A percentile compares a stretch with the other conserved stretches of the same genome.
Conservation (phyloP, 2,888 invertebrate genomes). For the Chrysolina oricalcia region DNA sequence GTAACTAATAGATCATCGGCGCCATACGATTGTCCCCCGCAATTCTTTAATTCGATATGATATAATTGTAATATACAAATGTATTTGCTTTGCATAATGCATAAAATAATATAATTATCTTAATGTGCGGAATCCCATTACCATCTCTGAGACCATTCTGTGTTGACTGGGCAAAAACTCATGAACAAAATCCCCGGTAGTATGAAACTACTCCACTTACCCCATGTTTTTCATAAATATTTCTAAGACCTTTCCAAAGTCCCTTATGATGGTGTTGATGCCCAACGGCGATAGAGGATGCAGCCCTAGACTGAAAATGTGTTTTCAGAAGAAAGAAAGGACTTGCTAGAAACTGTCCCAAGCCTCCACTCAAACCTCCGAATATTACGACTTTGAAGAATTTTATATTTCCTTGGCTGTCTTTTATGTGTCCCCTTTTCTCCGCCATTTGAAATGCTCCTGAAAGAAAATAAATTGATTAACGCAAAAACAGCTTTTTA, state of each 20-base stretch:
- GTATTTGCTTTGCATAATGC: too few relatives aligned
- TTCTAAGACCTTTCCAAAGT: slow-evolving; percentile 72
- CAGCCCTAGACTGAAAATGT: slow-evolving; percentile 85
- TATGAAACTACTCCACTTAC: slow-evolving; percentile 55
- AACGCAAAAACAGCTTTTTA: too few relatives aligned
- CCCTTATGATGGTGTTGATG: slow-evolving; percentile 84
- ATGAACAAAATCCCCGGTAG: neutral
- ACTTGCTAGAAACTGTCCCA: slow-evolving; percentile 81
- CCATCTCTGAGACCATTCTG: too few relatives aligned
- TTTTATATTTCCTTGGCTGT: slow-evolving; percentile 72
- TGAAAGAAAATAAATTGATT: slow-evolving; percentile 44
- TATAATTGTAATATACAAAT: too few relatives aligned
- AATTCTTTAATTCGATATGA: too few relatives aligned
- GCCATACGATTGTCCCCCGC: too few relatives aligned
- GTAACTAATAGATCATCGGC: too few relatives aligned
- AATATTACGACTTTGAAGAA: slow-evolving; percentile 72
- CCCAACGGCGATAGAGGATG: slow-evolving; percentile 86
- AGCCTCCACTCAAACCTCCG: slow-evolving; percentile 78
- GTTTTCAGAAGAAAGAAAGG: slow-evolving; percentile 89
- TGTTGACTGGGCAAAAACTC: too few relatives aligned
- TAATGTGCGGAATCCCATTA: too few relatives aligned
- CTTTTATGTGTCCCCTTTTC: slow-evolving; percentile 68
- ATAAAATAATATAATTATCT: too few relatives aligned
- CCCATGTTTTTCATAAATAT: slow-evolving; percentile 74
- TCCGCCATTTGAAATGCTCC: slow-evolving; percentile 65